Conservation (phyloP, 2,113 vertebrate species). For the Ciconia maguari region DNA sequence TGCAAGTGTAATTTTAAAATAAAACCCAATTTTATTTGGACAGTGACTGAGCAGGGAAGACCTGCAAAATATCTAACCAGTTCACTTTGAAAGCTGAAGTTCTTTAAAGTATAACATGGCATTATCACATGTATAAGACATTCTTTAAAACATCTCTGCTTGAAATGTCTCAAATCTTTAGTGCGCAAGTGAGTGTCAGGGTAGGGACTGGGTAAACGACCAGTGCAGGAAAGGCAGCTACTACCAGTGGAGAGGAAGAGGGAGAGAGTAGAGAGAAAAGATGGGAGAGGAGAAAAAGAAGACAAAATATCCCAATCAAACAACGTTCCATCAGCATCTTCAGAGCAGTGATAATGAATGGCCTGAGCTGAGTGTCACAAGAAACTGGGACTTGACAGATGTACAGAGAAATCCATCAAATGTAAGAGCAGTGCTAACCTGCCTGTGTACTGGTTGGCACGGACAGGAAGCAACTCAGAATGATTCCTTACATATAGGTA, state of each 20-base stretch:
- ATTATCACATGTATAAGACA: background rate
- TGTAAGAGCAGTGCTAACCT: background rate
- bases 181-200: accelerated
- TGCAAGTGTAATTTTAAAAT: background rate
- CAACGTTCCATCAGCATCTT: slow-evolving; percentile 13
- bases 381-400: background rate
- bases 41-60: background rate
- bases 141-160: background rate
- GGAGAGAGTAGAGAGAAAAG: background rate
- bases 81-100: background rate
- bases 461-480: background rate
- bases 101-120: background rate
- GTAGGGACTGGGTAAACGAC: background rate
- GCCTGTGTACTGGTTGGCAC: background rate
- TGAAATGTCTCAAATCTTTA: background rate
- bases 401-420: background rate
- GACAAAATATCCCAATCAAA: background rate
- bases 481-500: background rate
- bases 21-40: background rate
- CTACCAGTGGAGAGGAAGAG: background rate
- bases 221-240: background rate
- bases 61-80: background rate
- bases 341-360: background rate
- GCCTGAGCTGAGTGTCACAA: background rate
- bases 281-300: background rate